Base-by-base conservation (phyloP, 2,888 invertebrate species). In the Neuroscelio doddi region DNA sequence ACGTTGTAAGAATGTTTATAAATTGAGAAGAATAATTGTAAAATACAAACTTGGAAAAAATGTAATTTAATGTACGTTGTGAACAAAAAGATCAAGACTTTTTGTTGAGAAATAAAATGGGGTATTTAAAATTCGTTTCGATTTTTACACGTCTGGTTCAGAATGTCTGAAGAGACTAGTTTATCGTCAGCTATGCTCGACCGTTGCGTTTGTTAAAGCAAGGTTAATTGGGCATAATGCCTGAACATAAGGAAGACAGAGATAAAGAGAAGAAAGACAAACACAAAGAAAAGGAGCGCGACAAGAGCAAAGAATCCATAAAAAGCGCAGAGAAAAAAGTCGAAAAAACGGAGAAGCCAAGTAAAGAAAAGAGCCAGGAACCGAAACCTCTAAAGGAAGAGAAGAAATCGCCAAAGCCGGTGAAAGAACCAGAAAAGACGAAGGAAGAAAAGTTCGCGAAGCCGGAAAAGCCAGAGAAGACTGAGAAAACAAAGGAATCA, bases 291-390 rank as follows among this genome's bases (percentile, higher is more conserved):
- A 83, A 76, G 66, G 74, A 85, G 78, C 70, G 87, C 83, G 75
- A 87, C 79, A 71, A 87, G 86, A 87, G 77, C 87, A 89, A 65
- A 87, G 88, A 83, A 84, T 80, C 79, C 9, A 79, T 79, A 0
- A 82, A 86, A 64, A 86, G 87, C 45, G 85, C 86, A 45, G 88
- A 89, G 38, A 86, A 84, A 46, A 88, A 87, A 53, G 86, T 87
- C 61, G 90, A 90, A 68, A 90, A 91, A 68, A 89, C 90, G 77
- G 86, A 90, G 50, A 88, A 88, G 12, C 73, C 80, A 3, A 74
- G 76, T 2, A 77, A 74, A 65, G 87, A 88, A 63, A 89, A 88
- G 38, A 78, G 85, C 17, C 87, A 88, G 64, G 88, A 86, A 51
- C 71, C 66, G 17, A 84, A 80, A 68, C 82, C 86, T 3, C 30